A percentile compares a stretch with the other conserved stretches of the same genome.
These are phyloP conservation scores for Engystomops pustulosus DNA, from an alignment of 2,113 vertebrate genomes.

Conservation along the genomic window DNA sequence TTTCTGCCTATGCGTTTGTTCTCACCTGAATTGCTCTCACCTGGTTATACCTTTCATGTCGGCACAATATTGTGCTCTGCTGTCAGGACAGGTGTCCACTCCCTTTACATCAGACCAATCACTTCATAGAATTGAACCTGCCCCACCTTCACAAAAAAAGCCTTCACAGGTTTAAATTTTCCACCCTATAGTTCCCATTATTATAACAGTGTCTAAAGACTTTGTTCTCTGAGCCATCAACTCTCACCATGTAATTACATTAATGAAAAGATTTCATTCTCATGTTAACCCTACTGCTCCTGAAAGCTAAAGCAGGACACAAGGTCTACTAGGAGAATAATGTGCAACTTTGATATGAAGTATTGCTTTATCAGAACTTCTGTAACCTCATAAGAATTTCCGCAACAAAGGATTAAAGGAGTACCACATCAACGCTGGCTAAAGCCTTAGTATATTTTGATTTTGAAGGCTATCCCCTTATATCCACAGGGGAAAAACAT, in stretches of 20 bases:
- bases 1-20: constrained; percentile 63
- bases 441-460: constrained; percentile 23
- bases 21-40: constrained; percentile 59
- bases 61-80: constrained; percentile 47
- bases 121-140: constrained; percentile 56
- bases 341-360: background rate
- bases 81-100: constrained; percentile 56
- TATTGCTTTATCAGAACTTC: background rate
- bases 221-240: constrained; percentile 51
- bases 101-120: constrained; percentile 64
- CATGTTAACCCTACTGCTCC: constrained; percentile 60
- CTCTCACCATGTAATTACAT: constrained; percentile 62
- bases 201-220: constrained; percentile 56
- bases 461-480: constrained; percentile 23
- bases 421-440: constrained; percentile 17
- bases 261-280: constrained; percentile 62
- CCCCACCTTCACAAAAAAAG: constrained; percentile 63
- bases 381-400: constrained; percentile 49
- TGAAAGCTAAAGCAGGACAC: background rate
- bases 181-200: constrained; percentile 43
- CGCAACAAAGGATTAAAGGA: background rate
- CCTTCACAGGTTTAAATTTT: constrained; percentile 34
- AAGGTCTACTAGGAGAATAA: background rate
- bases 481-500: constrained; percentile 30
- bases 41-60: constrained; percentile 43